These are phyloP conservation scores for Actinia equina DNA, from an alignment of 64 coral and sea anemone genomes.

Conservation along the genomic window DNA sequence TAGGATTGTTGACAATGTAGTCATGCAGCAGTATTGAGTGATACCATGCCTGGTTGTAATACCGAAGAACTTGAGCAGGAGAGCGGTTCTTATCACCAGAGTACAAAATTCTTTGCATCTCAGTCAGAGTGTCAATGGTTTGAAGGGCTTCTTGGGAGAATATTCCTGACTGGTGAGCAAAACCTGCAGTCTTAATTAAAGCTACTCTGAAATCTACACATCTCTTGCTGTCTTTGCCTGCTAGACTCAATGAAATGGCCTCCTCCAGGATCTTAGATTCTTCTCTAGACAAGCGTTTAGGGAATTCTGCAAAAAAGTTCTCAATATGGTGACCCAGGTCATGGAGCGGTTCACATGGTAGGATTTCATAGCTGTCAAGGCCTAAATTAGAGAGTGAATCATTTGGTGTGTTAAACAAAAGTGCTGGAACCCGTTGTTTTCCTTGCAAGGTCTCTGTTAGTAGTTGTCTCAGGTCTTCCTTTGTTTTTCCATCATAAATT, in stretches of 20 bases:
- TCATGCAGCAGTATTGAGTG: conserved; percentile 21
- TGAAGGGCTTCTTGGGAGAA: neutral
- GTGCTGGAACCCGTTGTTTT: conserved; percentile 8
- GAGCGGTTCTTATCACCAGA: neutral
- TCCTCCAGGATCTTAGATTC: conserved; percentile 17
- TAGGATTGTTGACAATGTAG: neutral
- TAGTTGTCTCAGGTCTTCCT: conserved; percentile 6
- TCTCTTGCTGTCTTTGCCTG: conserved; percentile 43
- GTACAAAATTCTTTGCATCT: conserved; percentile 51
- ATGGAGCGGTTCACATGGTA: neutral
- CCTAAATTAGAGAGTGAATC: neutral
- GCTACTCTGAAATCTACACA: conserved; percentile 29
- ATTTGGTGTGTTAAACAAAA: neutral
- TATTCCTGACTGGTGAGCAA: conserved; percentile 8
- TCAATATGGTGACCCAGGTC: conserved; percentile 30
- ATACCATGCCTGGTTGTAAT: conserved; percentile 35
- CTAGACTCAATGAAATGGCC: neutral
- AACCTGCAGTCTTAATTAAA: neutral
- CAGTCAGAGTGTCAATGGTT: conserved; percentile 25
- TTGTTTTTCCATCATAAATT: conserved; percentile 26
- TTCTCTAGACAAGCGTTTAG: neutral
- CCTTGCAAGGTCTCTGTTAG: neutral
- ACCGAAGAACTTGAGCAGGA: conserved; percentile 5
- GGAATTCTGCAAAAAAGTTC: conserved; percentile 27
- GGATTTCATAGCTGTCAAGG: conserved; percentile 1